Percentiles rank a stretch among this genome's conserved stretches.
Evolutionary conservation across 2,797 vertebrate species (phyloP).

Genomic region (Hippopotamyrus pictus): DNA sequence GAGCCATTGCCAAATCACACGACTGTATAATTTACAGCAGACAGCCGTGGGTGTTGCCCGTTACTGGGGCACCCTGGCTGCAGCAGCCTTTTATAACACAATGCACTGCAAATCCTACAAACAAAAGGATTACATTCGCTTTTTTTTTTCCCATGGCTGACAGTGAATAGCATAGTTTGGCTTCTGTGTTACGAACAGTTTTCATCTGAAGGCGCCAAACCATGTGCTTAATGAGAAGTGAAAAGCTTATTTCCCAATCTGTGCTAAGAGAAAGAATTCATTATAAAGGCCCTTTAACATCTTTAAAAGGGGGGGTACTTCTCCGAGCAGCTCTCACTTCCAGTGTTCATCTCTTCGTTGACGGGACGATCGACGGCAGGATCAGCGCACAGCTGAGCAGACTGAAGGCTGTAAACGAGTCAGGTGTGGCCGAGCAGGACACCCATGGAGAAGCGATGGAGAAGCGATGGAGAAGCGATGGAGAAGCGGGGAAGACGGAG

Average conservation of each 20-base stretch:
- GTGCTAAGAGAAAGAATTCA: neutral
- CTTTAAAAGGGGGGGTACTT: neutral
- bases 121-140: neutral
- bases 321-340: neutral
- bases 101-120: neutral
- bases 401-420: neutral
- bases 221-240: neutral
- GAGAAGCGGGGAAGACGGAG: neutral
- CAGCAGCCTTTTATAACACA: neutral
- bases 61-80: neutral
- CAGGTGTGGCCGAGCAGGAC: neutral
- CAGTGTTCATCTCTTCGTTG: neutral
- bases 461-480: neutral
- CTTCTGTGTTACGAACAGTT: neutral
- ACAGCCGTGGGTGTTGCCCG: neutral
- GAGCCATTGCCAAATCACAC: constrained; percentile 2
- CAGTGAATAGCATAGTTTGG: neutral
- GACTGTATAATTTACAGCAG: constrained; percentile 11
- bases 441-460: neutral
- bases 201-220: neutral
- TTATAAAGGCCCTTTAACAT: neutral
- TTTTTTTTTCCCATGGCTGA: neutral
- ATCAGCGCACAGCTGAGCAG: neutral
- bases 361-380: neutral
- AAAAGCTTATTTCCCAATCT: neutral